Base-by-base conservation (phyloP, 2,113 vertebrate genomes). In the Ginglymostoma cirratum region DNA sequence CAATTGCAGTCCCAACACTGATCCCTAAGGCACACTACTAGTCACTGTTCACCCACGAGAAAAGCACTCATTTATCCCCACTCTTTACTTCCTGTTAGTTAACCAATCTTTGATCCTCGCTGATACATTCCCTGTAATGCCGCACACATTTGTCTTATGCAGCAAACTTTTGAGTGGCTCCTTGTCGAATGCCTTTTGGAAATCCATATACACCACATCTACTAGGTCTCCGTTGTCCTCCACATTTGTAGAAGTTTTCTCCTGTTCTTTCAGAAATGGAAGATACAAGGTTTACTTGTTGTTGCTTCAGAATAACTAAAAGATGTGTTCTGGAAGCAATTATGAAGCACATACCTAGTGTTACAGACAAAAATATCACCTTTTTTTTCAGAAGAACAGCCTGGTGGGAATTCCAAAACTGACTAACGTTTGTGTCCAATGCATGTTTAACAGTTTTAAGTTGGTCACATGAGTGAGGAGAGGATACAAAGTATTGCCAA, bases 401-500 rank as follows among this genome's bases (percentile, higher is more conserved):
- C 27, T 34, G 87, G 52, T 90, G 55, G 52, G 52, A 61, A 90
- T n/a, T 55, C 86, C 30, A 52, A 10, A 15, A 14, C 61, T 61
- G 4, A 90, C 52, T 17, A 4, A 87, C 24, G 61, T 30, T 90
- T 90, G 34, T 61, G 24, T 34, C 12, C 45, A 27, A 30, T 52
- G 52, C 52, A 34, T 34, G 24, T 90, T 90, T 90, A 30, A 27
- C 85, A 61, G 34, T 61, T 90, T 90, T 52, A 90, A 61, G 15
- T 61, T 17, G 14, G 52, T 90, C 48, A 65, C 1, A 23, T 30
- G 30, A 15, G 30, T 14, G 48, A 10, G 27, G 23, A 52, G 4
- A 61, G 87, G 52, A 90, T 61, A 55, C 30, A 61, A 90, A 90
- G n/a, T 61, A 90, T 90, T 90, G 87, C 48, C 87, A 52, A 90